phyloP scores from a whole-genome alignment of 1,140 invertebrate genomes.

The Conopomorpha cramerella region DNA sequence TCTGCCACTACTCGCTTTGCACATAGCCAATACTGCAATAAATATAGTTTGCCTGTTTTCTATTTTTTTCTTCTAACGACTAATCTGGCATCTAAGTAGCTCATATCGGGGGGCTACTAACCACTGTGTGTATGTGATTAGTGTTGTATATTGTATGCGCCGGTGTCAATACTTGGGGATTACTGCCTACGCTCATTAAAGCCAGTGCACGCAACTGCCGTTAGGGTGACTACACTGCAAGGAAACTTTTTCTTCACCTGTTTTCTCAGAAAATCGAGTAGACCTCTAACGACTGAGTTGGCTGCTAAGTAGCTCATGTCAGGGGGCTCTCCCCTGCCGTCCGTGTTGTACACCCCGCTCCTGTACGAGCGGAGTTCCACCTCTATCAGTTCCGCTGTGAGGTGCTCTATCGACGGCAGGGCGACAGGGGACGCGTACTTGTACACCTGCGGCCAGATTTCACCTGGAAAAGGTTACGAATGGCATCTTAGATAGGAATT shows the following conservation, averaged over 20 bases:
- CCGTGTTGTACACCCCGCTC: slow-evolving; percentile 27
- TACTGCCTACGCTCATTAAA: no score
- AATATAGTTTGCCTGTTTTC: no score
- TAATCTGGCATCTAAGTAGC: no score
- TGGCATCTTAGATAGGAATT: background rate
- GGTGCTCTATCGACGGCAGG: slow-evolving; percentile 14
- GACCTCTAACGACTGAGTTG: slow-evolving; percentile 23
- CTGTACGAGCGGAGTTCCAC: slow-evolving; percentile 23
- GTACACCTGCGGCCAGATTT: slow-evolving; percentile 45
- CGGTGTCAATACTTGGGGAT: no score
- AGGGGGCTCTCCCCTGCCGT: slow-evolving; percentile 14
- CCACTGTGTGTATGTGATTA: no score
- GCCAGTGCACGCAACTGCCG: no score
- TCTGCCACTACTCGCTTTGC: no score
- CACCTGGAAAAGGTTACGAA: slow-evolving; percentile 16
- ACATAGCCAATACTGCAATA: no score
- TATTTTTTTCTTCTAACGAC: no score
- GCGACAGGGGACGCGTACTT: slow-evolving; percentile 30
- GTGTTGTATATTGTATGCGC: no score
- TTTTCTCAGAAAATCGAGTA: slow-evolving; percentile 28
- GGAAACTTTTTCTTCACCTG: slow-evolving; percentile 21
- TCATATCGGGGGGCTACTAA: no score
- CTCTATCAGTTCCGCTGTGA: slow-evolving; percentile 28
- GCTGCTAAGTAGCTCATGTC: slow-evolving; percentile 12
- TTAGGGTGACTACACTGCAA: background rate